These are phyloP conservation scores for Rousettus madagascariensis DNA, from an alignment of 2,797 vertebrate genomes.

Conservation along the genomic window DNA sequence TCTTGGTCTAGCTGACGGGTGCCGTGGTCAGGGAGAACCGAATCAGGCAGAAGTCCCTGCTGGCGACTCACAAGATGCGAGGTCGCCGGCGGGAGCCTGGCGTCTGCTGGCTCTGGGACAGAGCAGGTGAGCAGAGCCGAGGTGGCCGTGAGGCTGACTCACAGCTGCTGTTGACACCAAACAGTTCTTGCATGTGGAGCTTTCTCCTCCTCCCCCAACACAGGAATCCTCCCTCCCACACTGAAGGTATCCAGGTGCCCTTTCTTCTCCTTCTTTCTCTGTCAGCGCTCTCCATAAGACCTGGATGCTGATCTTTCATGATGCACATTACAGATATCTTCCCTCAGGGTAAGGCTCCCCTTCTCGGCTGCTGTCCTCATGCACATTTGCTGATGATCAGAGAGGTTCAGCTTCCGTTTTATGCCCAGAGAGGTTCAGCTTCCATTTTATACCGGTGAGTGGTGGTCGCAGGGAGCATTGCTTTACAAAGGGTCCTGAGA, in stretches of 20 bases:
- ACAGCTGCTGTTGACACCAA: conserved; percentile 71
- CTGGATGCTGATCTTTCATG: not conserved
- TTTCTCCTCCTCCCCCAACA: not conserved
- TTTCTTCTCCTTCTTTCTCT: not conserved
- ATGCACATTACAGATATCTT: not conserved
- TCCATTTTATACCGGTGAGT: not conserved
- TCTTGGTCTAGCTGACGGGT: not conserved
- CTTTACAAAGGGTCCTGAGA: conserved; percentile 7
- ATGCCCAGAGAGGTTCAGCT: not conserved
- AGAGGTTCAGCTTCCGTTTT: not conserved
- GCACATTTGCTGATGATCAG: not conserved
- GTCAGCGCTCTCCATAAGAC: not conserved
- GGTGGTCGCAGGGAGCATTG: not conserved
- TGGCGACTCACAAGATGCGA: not conserved
- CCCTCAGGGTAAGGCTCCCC: not conserved
- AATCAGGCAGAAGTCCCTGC: not conserved
- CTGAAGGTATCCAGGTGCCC: not conserved
- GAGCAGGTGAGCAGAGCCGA: not conserved
- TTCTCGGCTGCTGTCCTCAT: not conserved
- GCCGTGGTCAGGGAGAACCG: not conserved
- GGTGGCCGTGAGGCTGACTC: not conserved
- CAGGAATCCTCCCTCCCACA: not conserved
- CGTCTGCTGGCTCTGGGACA: not conserved
- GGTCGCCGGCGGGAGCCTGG: not conserved
- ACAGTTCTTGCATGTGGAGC: not conserved